Base-by-base conservation (phyloP, 2,113 vertebrate species). In the Sinocyclocheilus anshuiensis region DNA sequence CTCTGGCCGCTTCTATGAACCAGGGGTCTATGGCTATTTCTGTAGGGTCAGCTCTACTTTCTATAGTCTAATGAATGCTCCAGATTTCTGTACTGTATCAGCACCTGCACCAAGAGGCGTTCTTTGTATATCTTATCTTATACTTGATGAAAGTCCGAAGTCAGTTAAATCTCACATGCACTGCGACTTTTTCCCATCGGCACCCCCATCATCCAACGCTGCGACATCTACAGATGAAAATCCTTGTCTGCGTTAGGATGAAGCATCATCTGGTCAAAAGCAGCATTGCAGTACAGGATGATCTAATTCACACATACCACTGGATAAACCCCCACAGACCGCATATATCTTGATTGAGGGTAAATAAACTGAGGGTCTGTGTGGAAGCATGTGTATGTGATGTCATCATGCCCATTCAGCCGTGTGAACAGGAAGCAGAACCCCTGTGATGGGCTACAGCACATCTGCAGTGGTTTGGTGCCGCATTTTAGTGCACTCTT, bases 221-320 rank as follows among this genome's bases (percentile, higher is more conserved):
- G 10, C 65, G 26, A 18, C 20, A 33, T 53, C 24, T 57, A 57
- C n/a, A 33, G 33, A 61, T 39, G 39, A 75, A 78, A 13, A 53
- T 65, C 13, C 77, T 63, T 0, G 59, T 12, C 48, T 78, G 48
- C 4, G 50, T 72, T 78, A 84, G 42, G 53, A 84, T 65, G 22
- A 87, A 39, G 39, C 53, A 9, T 20, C 22, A 10, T 20, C 79
- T 84, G 78, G 81, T 67, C 86, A 87, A 90, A 90, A 89, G 82
- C 84, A 91, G 92, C 91, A 95, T 86, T 90, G 91, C 93, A 90
- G 92, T 89, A 90, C 91, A 94, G 94, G 95, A 96, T 95, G 93
- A 95, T 96, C 95, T 95, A 96, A 94, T 95, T 93, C 84, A 93
- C 92, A 93, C 88, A 91, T 84, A 93, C 88, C 90, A 91, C 91